A percentile compares a stretch with the other conserved stretches of the same genome.
Conservation (phyloP, 1,140 invertebrate genomes). For the Oryctes rhinoceros region DNA sequence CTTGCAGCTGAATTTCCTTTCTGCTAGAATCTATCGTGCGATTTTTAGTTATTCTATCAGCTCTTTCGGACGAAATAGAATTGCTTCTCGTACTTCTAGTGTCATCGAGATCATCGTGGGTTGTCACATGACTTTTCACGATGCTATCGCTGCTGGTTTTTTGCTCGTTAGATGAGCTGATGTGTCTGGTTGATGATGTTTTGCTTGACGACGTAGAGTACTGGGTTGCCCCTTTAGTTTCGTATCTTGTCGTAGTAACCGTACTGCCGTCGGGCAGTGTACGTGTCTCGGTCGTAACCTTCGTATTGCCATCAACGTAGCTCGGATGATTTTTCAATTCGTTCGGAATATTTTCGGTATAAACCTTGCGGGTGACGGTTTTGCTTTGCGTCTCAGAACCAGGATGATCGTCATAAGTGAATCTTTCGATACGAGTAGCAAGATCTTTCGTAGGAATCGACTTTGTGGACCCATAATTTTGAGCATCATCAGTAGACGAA, state of each 20-base stretch:
- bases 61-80: not conserved
- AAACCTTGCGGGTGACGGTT: conserved; percentile 49
- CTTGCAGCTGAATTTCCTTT: not conserved
- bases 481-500: conserved; percentile 45
- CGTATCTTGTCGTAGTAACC: conserved; percentile 70
- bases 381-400: not conserved
- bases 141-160: not conserved
- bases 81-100: not conserved
- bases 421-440: not conserved
- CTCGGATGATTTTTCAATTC: conserved; percentile 53
- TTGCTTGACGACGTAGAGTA: not conserved
- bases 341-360: conserved; percentile 50
- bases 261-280: conserved; percentile 70
- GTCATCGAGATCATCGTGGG: not conserved
- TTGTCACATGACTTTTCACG: not conserved
- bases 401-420: not conserved
- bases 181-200: not conserved
- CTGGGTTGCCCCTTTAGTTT: conserved; percentile 62
- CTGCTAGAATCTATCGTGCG: not conserved
- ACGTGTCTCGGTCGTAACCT: conserved; percentile 68
- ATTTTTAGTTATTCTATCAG: no score
- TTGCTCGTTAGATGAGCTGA: not conserved
- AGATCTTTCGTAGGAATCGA: not conserved
- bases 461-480: not conserved
- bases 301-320: conserved; percentile 64